A percentile compares a stretch with the other conserved stretches of the same genome.
Conservation (phyloP, 2,888 invertebrate species). For the Ichneumoninae sp. region DNA sequence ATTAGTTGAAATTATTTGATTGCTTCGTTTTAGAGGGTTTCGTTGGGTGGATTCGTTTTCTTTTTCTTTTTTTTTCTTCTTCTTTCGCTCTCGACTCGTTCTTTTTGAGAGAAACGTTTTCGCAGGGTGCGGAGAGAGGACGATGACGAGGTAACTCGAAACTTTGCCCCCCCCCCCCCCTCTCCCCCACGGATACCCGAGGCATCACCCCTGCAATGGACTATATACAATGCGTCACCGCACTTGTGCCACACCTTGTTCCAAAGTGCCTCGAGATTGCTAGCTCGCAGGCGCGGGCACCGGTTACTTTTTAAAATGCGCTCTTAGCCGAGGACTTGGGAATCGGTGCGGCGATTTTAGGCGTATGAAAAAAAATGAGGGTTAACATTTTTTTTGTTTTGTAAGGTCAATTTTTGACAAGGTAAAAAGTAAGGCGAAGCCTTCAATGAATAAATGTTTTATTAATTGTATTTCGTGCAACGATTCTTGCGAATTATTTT, state of each 20-base stretch:
- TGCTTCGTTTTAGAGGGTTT: background rate
- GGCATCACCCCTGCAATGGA: conserved; percentile 9
- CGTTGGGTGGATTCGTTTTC: background rate
- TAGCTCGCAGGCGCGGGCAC: conserved; percentile 65
- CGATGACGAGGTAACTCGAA: conserved; percentile 22
- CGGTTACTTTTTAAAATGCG: conserved; percentile 11
- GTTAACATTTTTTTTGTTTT: background rate
- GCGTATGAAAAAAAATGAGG: background rate
- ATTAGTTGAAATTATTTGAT: conserved; percentile 7
- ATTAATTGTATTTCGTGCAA: background rate
- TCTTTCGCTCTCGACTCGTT: conserved; percentile 2
- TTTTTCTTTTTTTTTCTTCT: background rate
- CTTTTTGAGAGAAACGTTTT: conserved; percentile 6
- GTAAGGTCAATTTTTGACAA: no score
- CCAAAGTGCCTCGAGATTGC: conserved; percentile 70
- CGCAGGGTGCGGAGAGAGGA: background rate
- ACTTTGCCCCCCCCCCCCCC: conserved; percentile 36
- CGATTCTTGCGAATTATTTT: background rate
- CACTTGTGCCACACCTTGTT: conserved; percentile 70
- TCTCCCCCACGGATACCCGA: conserved; percentile 14
- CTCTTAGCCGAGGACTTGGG: background rate
- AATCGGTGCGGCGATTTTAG: background rate
- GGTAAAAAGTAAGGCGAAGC: no score
- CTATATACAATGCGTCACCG: conserved; percentile 67
- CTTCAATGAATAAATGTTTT: background rate